phyloP scores from a whole-genome alignment of 2,797 vertebrate genomes.

The Chrosomus eos region DNA sequence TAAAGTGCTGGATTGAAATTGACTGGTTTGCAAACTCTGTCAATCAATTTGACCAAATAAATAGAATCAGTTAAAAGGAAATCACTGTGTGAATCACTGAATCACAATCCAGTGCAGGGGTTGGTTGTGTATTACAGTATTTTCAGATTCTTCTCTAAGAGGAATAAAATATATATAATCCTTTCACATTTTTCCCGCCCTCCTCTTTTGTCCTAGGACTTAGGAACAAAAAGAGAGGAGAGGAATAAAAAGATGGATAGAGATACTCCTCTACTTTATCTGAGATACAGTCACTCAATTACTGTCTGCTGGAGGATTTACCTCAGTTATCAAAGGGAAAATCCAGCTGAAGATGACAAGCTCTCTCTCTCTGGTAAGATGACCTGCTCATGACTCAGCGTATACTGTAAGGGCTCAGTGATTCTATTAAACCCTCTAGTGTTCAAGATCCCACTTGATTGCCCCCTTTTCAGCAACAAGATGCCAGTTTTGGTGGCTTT shows the following conservation, averaged over 20 bases:
- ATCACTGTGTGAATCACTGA: not conserved
- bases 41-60: not conserved
- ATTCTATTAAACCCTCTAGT: not conserved
- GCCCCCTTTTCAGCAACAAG: not conserved
- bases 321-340: not conserved
- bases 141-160: not conserved
- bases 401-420: not conserved
- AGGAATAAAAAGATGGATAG: not conserved
- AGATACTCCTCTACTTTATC: not conserved
- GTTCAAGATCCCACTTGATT: not conserved
- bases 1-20: not conserved
- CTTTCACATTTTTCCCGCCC: not conserved
- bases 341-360: not conserved
- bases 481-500: not conserved
- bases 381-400: slow-evolving; percentile 12
- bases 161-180: not conserved
- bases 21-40: not conserved
- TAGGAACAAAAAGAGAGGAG: not conserved
- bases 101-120: not conserved
- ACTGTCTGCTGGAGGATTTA: not conserved
- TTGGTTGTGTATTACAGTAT: no score
- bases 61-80: not conserved
- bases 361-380: slow-evolving; percentile 17
- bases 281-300: not conserved
- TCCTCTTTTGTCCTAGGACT: not conserved